Evolutionary conservation across 2,888 invertebrate genomes (phyloP).

Genomic region (Dicranocentrus wangi): DNA sequence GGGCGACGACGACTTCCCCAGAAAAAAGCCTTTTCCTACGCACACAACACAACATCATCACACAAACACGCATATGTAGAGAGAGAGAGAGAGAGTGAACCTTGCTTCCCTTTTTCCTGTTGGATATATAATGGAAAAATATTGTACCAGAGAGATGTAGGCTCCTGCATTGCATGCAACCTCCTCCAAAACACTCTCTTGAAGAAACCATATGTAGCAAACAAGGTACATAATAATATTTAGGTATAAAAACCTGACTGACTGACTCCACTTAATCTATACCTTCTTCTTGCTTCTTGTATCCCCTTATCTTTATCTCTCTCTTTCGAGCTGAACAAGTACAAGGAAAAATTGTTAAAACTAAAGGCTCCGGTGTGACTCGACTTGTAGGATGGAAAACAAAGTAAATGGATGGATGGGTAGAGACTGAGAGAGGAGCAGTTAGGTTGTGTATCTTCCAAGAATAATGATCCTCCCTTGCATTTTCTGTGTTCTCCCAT

Average conservation of each 20-base stretch:
- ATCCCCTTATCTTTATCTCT: too few relatives aligned
- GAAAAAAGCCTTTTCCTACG: neutral
- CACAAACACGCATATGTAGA: neutral
- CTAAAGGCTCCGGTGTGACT: conserved; percentile 58
- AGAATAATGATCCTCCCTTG: conserved; percentile 59
- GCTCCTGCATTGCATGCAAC: too few relatives aligned
- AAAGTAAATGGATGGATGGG: conserved; percentile 53
- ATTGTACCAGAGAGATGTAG: conserved; percentile 21
- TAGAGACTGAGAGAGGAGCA: conserved; percentile 48
- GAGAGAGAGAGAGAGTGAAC: too few relatives aligned
- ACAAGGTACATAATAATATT: conserved; percentile 6
- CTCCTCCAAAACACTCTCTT: too few relatives aligned
- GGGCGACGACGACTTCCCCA: neutral
- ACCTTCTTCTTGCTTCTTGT: conserved; percentile 38
- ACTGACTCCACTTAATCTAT: conserved; percentile 57
- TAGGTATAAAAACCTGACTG: conserved; percentile 1
- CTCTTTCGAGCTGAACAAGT: too few relatives aligned
- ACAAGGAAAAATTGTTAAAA: conserved; percentile 40
- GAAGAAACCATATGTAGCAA: neutral
- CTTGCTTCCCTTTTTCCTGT: too few relatives aligned
- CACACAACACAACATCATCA: too few relatives aligned
- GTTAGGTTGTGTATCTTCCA: conserved; percentile 58
- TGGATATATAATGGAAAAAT: conserved; percentile 23
- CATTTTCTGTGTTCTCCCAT: conserved; percentile 27
- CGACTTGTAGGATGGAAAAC: conserved; percentile 28